A percentile compares a stretch with the other conserved stretches of the same genome.
Conservation (phyloP, 2,888 invertebrate genomes). For the Linnaemya tessellans region DNA sequence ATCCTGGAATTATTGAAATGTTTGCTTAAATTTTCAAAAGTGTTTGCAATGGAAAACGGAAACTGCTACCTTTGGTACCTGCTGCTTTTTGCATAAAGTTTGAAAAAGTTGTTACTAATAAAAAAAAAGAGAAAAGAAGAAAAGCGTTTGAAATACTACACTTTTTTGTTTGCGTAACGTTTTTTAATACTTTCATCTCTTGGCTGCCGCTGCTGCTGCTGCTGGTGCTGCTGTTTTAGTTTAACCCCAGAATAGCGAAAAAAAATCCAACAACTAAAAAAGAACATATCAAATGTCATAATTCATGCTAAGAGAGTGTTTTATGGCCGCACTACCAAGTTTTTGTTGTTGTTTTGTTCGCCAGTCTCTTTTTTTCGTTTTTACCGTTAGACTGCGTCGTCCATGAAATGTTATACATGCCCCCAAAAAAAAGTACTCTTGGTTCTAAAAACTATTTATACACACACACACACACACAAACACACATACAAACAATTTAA, state of each 20-base stretch:
- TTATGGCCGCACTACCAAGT: conserved; percentile 63
- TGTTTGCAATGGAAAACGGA: neutral
- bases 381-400: conserved; percentile 52
- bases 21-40: conserved; percentile 6
- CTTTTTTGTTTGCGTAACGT: conserved; percentile 57
- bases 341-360: conserved; percentile 13
- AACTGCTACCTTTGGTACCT: neutral
- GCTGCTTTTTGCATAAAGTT: neutral
- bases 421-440: neutral
- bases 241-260: conserved; percentile 39
- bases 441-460: conserved; percentile 33
- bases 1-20: neutral
- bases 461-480: neutral
- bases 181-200: conserved; percentile 42
- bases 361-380: conserved; percentile 34
- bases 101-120: neutral
- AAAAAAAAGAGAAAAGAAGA: conserved; percentile 3
- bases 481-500: conserved; percentile 16
- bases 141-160: conserved; percentile 37
- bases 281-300: conserved; percentile 73
- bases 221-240: conserved; percentile 24
- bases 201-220: neutral
- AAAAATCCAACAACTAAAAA: conserved; percentile 15
- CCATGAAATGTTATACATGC: conserved; percentile 67
- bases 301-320: conserved; percentile 71